These are phyloP conservation scores for Crax fasciolata DNA, from an alignment of 2,797 vertebrate species.

Conservation along the genomic window DNA sequence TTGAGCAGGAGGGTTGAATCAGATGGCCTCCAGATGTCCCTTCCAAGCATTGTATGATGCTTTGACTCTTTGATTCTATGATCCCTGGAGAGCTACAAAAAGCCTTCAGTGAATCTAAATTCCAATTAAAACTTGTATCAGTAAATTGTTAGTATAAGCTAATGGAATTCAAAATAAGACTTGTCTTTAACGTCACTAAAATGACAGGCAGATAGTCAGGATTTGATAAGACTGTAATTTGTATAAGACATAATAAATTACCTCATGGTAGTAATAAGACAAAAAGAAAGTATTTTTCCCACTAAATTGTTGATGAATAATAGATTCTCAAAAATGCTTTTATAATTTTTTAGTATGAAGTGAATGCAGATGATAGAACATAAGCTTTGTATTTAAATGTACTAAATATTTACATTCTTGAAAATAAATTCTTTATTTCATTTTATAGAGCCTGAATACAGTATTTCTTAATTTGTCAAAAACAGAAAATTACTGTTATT, in stretches of 20 bases:
- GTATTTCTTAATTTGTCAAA: neutral
- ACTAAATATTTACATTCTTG: neutral
- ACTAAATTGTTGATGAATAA: neutral
- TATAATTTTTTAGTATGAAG: neutral
- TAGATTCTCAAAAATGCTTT: neutral
- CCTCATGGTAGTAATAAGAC: neutral
- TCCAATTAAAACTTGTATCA: neutral
- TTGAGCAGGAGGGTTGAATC: neutral
- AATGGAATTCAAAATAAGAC: neutral
- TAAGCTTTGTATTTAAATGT: neutral
- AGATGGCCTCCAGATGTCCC: neutral
- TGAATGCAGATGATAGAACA: neutral
- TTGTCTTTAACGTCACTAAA: neutral
- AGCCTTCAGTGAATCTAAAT: neutral
- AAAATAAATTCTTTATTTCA: neutral
- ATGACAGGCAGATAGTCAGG: neutral
- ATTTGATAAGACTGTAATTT: neutral
- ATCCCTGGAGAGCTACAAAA: neutral
- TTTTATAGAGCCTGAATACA: accelerated
- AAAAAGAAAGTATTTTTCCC: neutral
- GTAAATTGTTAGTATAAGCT: neutral
- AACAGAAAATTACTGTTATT: neutral
- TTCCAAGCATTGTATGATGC: neutral
- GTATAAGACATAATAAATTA: neutral
- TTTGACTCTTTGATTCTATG: neutral